These are phyloP conservation scores for Ischnus inquisitorius DNA, from an alignment of 2,888 invertebrate species.

Conservation along the genomic window DNA sequence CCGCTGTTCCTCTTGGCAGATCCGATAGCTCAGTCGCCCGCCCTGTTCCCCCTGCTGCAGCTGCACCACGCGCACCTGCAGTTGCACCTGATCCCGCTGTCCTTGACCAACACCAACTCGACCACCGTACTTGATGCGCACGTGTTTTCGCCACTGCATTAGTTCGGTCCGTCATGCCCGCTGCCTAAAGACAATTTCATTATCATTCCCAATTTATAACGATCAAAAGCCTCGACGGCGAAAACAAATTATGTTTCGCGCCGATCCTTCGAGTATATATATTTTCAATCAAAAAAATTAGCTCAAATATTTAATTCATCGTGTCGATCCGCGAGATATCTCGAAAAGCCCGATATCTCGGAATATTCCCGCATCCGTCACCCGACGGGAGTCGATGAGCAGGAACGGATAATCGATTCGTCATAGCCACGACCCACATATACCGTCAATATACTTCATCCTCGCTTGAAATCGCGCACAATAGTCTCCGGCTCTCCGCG, in stretches of 20 bases:
- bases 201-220: neutral
- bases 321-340: slow-evolving; percentile 9
- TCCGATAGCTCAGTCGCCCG: slow-evolving; percentile 76
- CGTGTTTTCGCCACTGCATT: slow-evolving; percentile 86
- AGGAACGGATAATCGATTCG: slow-evolving; percentile 67
- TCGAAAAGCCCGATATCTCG: slow-evolving; percentile 14
- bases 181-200: slow-evolving; percentile 75
- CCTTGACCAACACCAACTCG: slow-evolving; percentile 85
- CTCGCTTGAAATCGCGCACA: slow-evolving; percentile 43
- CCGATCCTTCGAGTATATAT: neutral
- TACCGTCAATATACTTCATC: slow-evolving; percentile 42
- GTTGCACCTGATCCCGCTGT: slow-evolving; percentile 80
- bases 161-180: slow-evolving; percentile 85
- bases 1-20: slow-evolving; percentile 78
- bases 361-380: slow-evolving; percentile 32
- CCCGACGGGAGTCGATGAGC: slow-evolving; percentile 54
- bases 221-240: neutral
- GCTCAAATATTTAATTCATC: slow-evolving; percentile 28
- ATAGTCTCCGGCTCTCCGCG: slow-evolving; percentile 39
- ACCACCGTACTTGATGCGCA: slow-evolving; percentile 86
- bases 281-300: neutral
- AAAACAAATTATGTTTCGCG: too few relatives aligned
- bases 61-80: slow-evolving; percentile 84
- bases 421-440: slow-evolving; percentile 60
- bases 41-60: slow-evolving; percentile 79